Base-by-base conservation (phyloP, 2,113 vertebrate genomes). In the Cnemophilus loriae region DNA sequence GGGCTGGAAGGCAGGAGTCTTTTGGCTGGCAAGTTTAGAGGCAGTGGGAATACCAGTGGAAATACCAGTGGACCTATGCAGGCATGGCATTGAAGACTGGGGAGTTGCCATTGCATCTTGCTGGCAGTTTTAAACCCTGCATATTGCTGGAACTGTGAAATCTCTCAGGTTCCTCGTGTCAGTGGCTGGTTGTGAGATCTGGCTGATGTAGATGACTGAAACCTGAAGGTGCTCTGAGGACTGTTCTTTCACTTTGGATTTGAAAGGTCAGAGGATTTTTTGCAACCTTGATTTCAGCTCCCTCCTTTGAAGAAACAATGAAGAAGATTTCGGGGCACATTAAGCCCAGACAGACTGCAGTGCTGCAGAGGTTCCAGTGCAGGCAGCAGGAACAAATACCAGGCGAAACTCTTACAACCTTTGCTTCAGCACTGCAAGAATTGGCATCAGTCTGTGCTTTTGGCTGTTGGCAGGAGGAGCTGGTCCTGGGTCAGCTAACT, bases 391-490 rank as follows among this genome's bases (percentile, higher is more conserved):
- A 44, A 24, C 94, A 96, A 50, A 87, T 77, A 14, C 94, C 90
- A 61, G 89, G 92, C 67, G 96, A 96, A 92, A 90, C 47, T 33
- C 87, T 75, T 39, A 28, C 52, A 47, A 2, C 23, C 15, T 96
- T 91, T 91, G 76, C 95, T 69, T 80, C 16, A 2, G 84, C 89
- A 28, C 44, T 94, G 13, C 92, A 60, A 41, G 68, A 90, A 8
- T 3, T 96, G 79, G 92, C 95, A 53, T 79, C 93, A 33, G 47
- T 11, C n/a, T 89, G 89, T 93, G 84, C 65, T 83, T 97, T 97
- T 94, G 96, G 97, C 37, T 84, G 65, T 32, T 79, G 91, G 90
- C 90, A 91, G 76, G 82, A 97, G 10, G 76, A 94, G 59, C 55
- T 90, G 87, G 63, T 96, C 75, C 88, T 97, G 77, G 55, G 79